phyloP scores from a whole-genome alignment of 1,140 invertebrate genomes.

The Chymomyza costata region DNA sequence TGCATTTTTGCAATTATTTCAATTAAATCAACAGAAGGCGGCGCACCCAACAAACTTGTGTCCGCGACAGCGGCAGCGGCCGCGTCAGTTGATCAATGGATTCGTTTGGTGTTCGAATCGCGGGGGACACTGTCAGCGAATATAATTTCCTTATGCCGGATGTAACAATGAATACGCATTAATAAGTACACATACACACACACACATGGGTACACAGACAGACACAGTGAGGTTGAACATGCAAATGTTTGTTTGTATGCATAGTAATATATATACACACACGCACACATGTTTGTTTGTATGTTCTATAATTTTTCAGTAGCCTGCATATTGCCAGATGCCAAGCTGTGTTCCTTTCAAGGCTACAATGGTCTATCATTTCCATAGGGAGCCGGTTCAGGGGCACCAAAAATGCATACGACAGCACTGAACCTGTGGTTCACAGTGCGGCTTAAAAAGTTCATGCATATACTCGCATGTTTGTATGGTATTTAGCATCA shows the following conservation, averaged over 20 bases:
- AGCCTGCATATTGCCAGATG: too few relatives aligned
- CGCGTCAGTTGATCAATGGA: neutral
- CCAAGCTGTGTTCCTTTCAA: too few relatives aligned
- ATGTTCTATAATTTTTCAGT: too few relatives aligned
- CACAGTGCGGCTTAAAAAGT: too few relatives aligned
- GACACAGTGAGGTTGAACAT: neutral
- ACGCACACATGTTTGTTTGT: neutral
- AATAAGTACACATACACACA: conserved; percentile 54
- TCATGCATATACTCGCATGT: too few relatives aligned
- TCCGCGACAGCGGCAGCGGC: conserved; percentile 18
- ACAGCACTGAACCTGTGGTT: too few relatives aligned
- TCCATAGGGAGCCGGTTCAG: too few relatives aligned
- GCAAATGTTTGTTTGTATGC: neutral
- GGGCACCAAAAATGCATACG: too few relatives aligned
- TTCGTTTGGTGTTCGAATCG: neutral
- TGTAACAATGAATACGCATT: conserved; percentile 72
- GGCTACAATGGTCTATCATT: too few relatives aligned
- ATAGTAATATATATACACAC: conserved; percentile 5
- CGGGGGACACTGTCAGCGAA: conserved; percentile 29
- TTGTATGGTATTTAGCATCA: too few relatives aligned
- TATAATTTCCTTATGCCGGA: conserved; percentile 69
- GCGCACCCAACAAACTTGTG: conserved; percentile 31
- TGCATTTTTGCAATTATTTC: conserved; percentile 73
- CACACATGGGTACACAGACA: neutral
- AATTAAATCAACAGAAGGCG: conserved; percentile 67